Evolutionary conservation across 1,140 invertebrate genomes (phyloP).

Genomic region (Venturia canescens): DNA sequence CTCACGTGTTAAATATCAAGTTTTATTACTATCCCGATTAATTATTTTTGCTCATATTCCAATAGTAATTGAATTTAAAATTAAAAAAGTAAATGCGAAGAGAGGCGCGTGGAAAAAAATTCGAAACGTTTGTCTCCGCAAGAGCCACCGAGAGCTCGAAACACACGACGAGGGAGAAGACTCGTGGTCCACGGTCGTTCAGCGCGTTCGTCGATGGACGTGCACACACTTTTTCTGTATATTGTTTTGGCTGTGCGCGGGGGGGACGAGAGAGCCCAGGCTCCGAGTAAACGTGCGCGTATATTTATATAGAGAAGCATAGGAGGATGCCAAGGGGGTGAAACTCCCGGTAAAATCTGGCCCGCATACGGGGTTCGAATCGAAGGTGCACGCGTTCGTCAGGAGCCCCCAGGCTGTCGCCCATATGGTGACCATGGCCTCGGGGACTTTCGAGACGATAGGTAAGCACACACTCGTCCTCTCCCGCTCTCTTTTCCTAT

Average conservation of each 20-base stretch:
- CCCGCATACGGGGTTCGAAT: conserved; percentile 66
- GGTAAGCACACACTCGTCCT: conserved; percentile 65
- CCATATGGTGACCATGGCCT: conserved; percentile 74
- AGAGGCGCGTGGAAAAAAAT: too few relatives aligned
- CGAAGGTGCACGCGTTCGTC: conserved; percentile 61
- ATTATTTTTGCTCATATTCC: too few relatives aligned
- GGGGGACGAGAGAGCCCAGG: neutral
- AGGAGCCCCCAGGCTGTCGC: conserved; percentile 68
- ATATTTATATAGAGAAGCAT: neutral
- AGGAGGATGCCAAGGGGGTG: neutral
- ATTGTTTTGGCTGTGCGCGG: conserved; percentile 32
- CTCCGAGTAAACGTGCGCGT: neutral
- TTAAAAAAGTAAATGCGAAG: too few relatives aligned
- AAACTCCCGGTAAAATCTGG: conserved; percentile 67
- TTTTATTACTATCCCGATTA: too few relatives aligned
- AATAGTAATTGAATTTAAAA: too few relatives aligned
- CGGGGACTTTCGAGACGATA: conserved; percentile 61
- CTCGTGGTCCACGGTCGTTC: neutral
- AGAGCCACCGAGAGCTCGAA: neutral
- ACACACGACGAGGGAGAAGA: neutral
- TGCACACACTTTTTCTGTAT: conserved; percentile 17
- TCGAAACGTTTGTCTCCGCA: too few relatives aligned
- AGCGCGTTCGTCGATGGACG: neutral
- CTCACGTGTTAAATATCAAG: too few relatives aligned
- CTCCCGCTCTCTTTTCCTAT: conserved; percentile 36